Conservation (phyloP, 2,113 vertebrate genomes). For the Chlorodrepanis virens region DNA sequence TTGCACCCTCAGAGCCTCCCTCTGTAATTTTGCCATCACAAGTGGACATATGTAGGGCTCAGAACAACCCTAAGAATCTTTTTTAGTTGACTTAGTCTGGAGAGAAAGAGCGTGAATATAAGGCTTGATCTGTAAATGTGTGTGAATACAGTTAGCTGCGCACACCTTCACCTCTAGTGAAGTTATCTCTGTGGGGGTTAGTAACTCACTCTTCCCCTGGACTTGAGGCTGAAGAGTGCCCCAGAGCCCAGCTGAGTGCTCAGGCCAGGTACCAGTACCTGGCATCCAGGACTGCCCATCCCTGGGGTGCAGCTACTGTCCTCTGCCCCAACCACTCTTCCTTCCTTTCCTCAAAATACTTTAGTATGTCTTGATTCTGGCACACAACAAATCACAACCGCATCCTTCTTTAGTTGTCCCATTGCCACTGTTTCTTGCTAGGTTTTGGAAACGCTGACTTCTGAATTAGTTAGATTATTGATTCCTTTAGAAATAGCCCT, state of each 20-base stretch:
- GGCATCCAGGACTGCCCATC: background rate
- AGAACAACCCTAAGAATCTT: background rate
- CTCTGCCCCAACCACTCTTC: background rate
- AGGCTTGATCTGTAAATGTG: background rate
- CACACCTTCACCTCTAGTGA: background rate
- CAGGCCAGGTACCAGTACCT: background rate
- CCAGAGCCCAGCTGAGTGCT: background rate
- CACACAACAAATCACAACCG: background rate
- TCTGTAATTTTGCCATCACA: background rate
- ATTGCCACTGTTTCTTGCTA: background rate
- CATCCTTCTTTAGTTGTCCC: background rate
- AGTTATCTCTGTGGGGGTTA: accelerated
- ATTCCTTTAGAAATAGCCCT: background rate
- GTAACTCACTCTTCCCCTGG: background rate
- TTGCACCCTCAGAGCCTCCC: background rate
- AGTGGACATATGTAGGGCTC: accelerated
- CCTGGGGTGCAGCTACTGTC: background rate
- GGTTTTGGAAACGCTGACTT: background rate
- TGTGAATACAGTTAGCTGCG: background rate
- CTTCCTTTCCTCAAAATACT: background rate
- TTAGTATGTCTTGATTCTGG: background rate
- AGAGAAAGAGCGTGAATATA: background rate
- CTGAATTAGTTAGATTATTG: background rate
- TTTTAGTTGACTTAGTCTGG: background rate
- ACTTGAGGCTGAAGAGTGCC: accelerated